Evolutionary conservation across 1,140 invertebrate species (phyloP).

Genomic region (Lasioglossum baleicum): DNA sequence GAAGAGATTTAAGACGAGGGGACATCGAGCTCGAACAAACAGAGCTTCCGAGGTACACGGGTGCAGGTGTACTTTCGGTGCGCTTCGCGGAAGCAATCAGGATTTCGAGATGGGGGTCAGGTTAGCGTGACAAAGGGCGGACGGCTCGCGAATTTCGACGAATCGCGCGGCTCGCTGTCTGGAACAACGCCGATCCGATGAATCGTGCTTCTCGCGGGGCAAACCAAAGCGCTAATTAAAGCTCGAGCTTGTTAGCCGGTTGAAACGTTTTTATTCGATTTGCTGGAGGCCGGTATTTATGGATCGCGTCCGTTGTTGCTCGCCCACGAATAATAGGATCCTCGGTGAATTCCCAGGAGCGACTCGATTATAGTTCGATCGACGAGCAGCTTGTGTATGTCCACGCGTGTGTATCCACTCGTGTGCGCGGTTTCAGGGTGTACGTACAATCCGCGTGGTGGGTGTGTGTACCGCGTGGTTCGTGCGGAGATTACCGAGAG

Average conservation of each 20-base stretch:
- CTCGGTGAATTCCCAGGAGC: neutral
- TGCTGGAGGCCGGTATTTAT: neutral
- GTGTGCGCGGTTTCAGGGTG: no score
- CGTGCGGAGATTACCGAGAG: slow-evolving; percentile 12
- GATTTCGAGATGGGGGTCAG: no score
- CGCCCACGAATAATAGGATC: neutral
- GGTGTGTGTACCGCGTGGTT: neutral
- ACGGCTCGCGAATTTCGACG: neutral
- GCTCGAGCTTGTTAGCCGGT: neutral
- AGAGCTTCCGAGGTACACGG: no score
- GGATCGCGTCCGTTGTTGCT: neutral
- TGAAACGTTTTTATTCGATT: slow-evolving; percentile 1
- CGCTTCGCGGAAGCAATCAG: no score
- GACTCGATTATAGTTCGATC: neutral
- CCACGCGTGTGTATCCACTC: no score
- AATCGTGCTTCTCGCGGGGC: neutral
- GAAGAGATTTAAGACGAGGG: no score
- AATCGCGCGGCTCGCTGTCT: no score
- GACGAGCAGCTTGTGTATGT: neutral
- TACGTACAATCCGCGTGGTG: no score
- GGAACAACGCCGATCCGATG: neutral
- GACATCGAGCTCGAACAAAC: no score
- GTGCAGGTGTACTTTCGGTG: no score
- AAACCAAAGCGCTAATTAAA: no score
- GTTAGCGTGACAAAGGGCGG: no score